Base-by-base conservation (phyloP, 2,797 vertebrate species). In the Rhadinocentrus ornatus region DNA sequence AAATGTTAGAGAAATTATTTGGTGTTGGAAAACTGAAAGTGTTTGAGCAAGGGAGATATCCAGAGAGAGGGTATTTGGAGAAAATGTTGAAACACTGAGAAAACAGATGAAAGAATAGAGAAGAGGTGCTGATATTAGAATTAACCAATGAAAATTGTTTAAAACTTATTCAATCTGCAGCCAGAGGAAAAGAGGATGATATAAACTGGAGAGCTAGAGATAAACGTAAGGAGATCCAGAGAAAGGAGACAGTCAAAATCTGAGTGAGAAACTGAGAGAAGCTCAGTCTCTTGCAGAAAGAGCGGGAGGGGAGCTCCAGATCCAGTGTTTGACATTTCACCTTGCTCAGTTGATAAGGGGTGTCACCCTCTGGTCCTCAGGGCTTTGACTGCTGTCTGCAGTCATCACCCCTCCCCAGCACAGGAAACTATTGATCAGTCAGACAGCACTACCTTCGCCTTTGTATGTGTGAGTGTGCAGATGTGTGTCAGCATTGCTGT, bases 241-340 rank as follows among this genome's bases (percentile, higher is more conserved):
- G 31, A 32, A 77, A 56, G 69, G 72, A 65, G 74, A 68, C 68
- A 74, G 75, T 80, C 39, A 73, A 60, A 85, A 81, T 58, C 3
- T 20, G 46, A 55, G 67, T 50, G 55, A 71, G 70, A 81, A 64
- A 80, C 11, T 58, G 81, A 70, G 69, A 48, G 53, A 75, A 77
- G 61, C 24, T 15, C 55, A 46, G 76, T 70, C 62, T 70, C 52
- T 66, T 52, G 48, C 26, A 71, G 73, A 60, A 72, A 73, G 73
- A 54, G 66, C 79, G 59, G 71, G 73, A 75, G 83, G 73, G 46
- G 86, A 69, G 84, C 84, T 85, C 88, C 72, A 88, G 85, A 92
- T 92, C 89, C 89, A 91, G 84, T 88, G 91, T 91, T 91, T 91
- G 93, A 93, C 91, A 91, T 89, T 93, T 93, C 92, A 94, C 91